Evolutionary conservation across 2,113 vertebrate genomes (phyloP).

Genomic region (Callipepla squamata): DNA sequence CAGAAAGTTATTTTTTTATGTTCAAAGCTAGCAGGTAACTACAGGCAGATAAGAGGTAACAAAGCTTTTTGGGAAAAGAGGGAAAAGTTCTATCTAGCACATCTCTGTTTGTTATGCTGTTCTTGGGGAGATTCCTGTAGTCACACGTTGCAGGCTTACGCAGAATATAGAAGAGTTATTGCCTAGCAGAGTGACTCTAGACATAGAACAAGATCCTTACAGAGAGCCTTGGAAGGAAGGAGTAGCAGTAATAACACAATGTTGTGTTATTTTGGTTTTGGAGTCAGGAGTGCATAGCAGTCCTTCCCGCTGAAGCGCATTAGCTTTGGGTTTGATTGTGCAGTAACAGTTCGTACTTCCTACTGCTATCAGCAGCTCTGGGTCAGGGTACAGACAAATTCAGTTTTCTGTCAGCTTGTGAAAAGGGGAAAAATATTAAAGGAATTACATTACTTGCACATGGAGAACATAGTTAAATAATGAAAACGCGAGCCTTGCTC

Average conservation of each 20-base stretch:
- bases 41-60: background rate
- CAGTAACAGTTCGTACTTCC: background rate
- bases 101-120: background rate
- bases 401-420: background rate
- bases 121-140: background rate
- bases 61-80: background rate
- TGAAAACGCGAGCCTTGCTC: background rate
- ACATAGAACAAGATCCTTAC: background rate
- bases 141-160: fast-evolving
- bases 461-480: background rate
- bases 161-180: background rate
- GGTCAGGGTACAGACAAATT: background rate
- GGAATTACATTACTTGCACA: background rate
- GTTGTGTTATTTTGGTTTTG: background rate
- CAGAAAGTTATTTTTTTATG: background rate
- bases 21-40: background rate
- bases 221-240: background rate
- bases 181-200: background rate
- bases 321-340: background rate
- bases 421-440: background rate
- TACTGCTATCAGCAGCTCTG: background rate
- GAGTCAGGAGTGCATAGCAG: background rate
- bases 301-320: background rate
- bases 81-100: background rate
- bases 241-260: background rate